Conservation (phyloP, 2,888 invertebrate species). For the Galerucella nymphaeae region DNA sequence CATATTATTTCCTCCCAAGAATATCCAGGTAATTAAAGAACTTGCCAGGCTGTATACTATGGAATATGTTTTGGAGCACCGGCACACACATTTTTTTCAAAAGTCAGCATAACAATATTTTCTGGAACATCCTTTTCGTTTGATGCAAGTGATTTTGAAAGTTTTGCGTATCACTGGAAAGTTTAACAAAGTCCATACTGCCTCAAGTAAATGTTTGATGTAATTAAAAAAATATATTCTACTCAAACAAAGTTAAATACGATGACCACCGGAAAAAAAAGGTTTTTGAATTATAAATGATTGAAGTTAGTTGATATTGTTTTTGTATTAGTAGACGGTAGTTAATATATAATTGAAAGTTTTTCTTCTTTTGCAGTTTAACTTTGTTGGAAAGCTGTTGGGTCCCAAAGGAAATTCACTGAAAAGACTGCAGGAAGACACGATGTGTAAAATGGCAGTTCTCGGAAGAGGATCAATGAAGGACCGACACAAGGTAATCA, state of each 20-base stretch:
- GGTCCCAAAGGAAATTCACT: slow-evolving; percentile 95
- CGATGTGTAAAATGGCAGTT: slow-evolving; percentile 96
- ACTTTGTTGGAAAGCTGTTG: slow-evolving; percentile 93
- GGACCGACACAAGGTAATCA: slow-evolving; percentile 80
- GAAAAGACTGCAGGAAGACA: slow-evolving; percentile 92
- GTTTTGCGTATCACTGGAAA: too few species aligned
- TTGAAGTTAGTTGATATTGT: slow-evolving; percentile 2
- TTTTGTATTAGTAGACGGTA: neutral
- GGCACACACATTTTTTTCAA: too few species aligned
- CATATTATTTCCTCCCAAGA: too few species aligned
- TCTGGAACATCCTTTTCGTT: too few species aligned
- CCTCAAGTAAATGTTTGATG: too few species aligned
- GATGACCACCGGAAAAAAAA: neutral
- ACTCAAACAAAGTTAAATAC: neutral
- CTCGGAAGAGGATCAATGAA: slow-evolving; percentile 94
- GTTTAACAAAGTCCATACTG: too few species aligned
- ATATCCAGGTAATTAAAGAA: too few species aligned
- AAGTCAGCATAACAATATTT: too few species aligned
- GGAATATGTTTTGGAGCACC: too few species aligned
- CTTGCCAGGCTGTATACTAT: too few species aligned
- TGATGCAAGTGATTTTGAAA: too few species aligned
- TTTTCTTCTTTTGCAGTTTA: slow-evolving; percentile 75
- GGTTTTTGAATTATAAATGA: neutral
- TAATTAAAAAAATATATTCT: neutral
- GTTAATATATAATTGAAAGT: slow-evolving; percentile 19